Percentiles rank a stretch among this genome's conserved stretches.
These are phyloP conservation scores for Micronisus gabar DNA, from an alignment of 2,113 vertebrate species.

Conservation along the genomic window DNA sequence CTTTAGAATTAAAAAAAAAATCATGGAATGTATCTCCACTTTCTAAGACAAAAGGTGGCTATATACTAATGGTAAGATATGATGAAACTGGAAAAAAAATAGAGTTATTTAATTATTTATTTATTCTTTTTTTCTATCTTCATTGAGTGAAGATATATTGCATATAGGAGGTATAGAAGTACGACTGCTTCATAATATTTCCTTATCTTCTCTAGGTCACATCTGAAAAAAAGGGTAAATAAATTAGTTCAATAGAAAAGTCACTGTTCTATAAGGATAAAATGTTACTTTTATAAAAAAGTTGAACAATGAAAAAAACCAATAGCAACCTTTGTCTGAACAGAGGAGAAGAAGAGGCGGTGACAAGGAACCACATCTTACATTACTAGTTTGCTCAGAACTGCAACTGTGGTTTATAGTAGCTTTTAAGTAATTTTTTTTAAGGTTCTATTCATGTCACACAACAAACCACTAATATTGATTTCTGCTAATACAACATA, in stretches of 20 bases:
- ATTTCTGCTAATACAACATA: neutral
- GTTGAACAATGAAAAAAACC: neutral
- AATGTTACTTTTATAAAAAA: neutral
- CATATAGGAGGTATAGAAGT: fast-evolving
- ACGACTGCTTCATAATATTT: neutral
- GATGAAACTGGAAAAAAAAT: neutral
- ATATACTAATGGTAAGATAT: neutral
- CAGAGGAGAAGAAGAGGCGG: neutral
- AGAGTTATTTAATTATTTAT: neutral
- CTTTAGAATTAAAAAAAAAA: neutral
- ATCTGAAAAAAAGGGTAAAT: neutral
- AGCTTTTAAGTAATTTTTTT: neutral
- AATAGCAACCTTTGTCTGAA: neutral
- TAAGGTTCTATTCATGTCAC: neutral
- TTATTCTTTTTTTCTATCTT: neutral
- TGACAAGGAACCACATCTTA: neutral
- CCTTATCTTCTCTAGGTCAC: neutral
- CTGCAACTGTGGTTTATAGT: neutral
- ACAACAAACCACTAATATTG: neutral
- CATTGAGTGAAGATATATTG: neutral
- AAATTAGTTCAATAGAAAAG: neutral
- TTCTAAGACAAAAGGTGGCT: neutral
- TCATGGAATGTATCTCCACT: neutral
- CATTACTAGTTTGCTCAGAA: neutral
- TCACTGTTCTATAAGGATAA: neutral